Evolutionary conservation across 2,113 vertebrate genomes (phyloP).

Genomic region (Scolopax mira): DNA sequence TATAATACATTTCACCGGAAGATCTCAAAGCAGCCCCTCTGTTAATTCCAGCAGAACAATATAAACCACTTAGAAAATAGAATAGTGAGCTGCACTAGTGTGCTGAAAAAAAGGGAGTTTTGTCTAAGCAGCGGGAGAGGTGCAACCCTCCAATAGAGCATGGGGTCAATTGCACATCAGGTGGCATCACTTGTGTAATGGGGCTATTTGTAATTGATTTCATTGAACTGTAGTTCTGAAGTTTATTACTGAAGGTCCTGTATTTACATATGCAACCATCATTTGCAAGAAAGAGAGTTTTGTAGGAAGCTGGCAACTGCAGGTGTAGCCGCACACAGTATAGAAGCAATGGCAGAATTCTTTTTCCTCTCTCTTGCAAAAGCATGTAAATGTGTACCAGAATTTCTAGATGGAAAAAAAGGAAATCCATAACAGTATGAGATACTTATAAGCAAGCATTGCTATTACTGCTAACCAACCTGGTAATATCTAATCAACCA

Average conservation of each 20-base stretch:
- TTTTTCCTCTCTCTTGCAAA: background rate
- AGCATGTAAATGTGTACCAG: background rate
- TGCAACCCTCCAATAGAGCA: background rate
- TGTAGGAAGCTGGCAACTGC: background rate
- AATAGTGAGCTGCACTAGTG: background rate
- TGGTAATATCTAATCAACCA: background rate
- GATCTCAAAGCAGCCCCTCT: background rate
- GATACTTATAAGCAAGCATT: background rate
- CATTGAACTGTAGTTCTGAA: background rate
- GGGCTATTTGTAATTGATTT: background rate
- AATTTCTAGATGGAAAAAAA: background rate
- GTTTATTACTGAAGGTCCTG: background rate
- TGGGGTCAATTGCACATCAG: background rate
- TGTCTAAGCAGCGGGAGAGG: background rate
- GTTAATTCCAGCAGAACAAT: constrained; percentile 11
- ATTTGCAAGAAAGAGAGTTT: background rate
- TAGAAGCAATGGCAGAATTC: background rate
- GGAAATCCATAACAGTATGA: background rate
- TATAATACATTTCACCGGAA: constrained; percentile 1
- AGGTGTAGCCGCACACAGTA: background rate
- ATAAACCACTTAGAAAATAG: background rate
- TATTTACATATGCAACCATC: background rate
- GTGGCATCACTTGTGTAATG: background rate
- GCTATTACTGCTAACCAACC: background rate
- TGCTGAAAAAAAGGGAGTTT: background rate